Evolutionary conservation across 2,888 invertebrate species (phyloP).

Genomic region (Prosopocoilus inquinatus): DNA sequence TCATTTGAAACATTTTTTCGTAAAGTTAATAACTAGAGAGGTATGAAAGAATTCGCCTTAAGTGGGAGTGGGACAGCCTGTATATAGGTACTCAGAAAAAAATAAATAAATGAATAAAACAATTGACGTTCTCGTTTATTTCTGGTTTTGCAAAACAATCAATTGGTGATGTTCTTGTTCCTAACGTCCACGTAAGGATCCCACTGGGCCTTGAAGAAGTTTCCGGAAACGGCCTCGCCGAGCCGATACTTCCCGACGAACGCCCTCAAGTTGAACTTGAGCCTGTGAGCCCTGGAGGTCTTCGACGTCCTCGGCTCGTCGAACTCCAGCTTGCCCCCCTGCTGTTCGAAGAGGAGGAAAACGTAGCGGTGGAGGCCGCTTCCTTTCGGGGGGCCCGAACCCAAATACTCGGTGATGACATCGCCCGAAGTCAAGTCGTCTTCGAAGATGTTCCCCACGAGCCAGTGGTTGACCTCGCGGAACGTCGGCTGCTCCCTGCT

Average conservation of each 20-base stretch:
- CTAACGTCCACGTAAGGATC: conserved; percentile 56
- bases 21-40: too few relatives aligned
- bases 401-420: conserved; percentile 62
- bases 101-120: too few relatives aligned
- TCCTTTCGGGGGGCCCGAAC: conserved; percentile 70
- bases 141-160: not conserved
- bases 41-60: too few relatives aligned
- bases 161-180: conserved; percentile 5
- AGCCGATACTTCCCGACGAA: conserved; percentile 60
- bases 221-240: conserved; percentile 61
- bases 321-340: conserved; percentile 48
- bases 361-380: conserved; percentile 73
- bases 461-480: conserved; percentile 74
- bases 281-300: conserved; percentile 52
- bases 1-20: too few relatives aligned
- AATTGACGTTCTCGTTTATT: not conserved
- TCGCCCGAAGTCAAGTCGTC: conserved; percentile 62
- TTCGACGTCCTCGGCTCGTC: conserved; percentile 45
- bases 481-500: conserved; percentile 64
- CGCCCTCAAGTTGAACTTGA: conserved; percentile 40
- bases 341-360: conserved; percentile 69
- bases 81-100: too few relatives aligned
- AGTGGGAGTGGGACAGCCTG: too few relatives aligned
- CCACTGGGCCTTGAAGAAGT: conserved; percentile 60
- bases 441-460: conserved; percentile 71